Evolutionary conservation across 2,797 vertebrate species (phyloP), one percentile per base, ranked within the genome.

Genomic region (Ambastaia sidthimunki): DNA sequence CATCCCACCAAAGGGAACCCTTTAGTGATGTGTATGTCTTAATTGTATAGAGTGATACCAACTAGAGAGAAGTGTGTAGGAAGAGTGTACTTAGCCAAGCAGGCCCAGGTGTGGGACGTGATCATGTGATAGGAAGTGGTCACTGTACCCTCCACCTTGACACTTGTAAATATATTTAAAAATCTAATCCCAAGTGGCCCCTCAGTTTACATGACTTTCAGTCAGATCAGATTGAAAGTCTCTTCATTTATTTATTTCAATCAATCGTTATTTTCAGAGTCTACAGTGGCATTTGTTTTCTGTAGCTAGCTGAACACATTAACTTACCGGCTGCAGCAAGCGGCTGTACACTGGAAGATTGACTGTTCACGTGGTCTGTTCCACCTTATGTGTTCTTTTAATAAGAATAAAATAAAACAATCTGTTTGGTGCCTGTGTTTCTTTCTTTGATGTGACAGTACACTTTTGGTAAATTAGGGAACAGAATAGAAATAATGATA

Each of bases 21-120:
- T 18, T 86, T 88, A 90, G 84, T 73, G 70, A 88, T 91, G 84
- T 89, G 88, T 89, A 90, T 91, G 92, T 94, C 94, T 92, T 94
- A 93, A 91, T 71, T 86, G 10, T 90, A 90, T 93, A 89, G 90
- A 91, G 90, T 89, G 92, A 89, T 88, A 91, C 88, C 91, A 92
- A 90, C 87, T 44, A 59, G 87, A 86, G 90, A 90, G 90, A 92
- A 92, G 72, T 73, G 86, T 76, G 83, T 67, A 83, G 81, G 86
- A 83, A 67, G 81, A 67, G 81, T 80, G 80, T 82, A 71, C 66
- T 84, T 74, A 25, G 57, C 66, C 70, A 23, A 88, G 85, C 80
- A 88, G 88, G 89, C 85, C 82, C 55, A 16, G 57, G 75, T 68
- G 80, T 85, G 60, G 50, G 71, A 37, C n/a, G 31, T 48, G 74